phyloP scores from a whole-genome alignment of 2,797 vertebrate genomes.

The Pagetopsis macropterus region DNA sequence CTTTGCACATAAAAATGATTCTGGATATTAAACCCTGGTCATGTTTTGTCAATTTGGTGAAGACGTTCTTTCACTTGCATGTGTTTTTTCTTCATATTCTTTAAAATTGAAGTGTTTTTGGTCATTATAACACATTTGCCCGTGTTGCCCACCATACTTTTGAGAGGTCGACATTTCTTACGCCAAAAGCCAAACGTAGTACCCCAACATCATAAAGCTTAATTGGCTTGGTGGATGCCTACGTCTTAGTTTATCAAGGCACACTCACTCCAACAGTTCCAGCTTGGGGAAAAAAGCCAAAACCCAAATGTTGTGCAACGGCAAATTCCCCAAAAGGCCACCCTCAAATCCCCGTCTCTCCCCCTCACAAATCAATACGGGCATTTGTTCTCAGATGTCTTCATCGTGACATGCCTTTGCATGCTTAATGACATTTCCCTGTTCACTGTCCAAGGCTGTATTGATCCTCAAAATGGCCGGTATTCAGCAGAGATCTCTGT shows the following conservation, averaged over 20 bases:
- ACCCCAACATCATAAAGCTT: neutral
- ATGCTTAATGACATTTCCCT: constrained; percentile 66
- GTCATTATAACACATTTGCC: too few relatives aligned
- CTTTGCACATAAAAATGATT: too few relatives aligned
- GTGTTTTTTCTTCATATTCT: too few relatives aligned
- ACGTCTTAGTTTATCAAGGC: constrained; percentile 23
- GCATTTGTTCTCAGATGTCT: constrained; percentile 68
- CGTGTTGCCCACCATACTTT: too few relatives aligned
- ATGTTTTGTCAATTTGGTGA: too few relatives aligned
- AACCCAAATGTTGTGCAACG: constrained; percentile 35
- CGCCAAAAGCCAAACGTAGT: too few relatives aligned
- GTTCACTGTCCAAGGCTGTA: constrained; percentile 50
- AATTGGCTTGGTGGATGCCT: neutral
- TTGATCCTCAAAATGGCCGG: constrained; percentile 58
- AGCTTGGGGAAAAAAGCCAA: constrained; percentile 22
- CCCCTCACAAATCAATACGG: constrained; percentile 56
- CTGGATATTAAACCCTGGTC: too few relatives aligned
- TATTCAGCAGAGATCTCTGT: constrained; percentile 51
- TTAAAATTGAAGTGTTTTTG: too few relatives aligned
- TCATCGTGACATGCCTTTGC: constrained; percentile 67
- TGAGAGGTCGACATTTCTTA: too few relatives aligned
- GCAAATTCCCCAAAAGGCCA: constrained; percentile 17
- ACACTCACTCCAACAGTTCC: constrained; percentile 13
- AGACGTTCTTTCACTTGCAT: too few relatives aligned
- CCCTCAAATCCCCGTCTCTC: constrained; percentile 16